Conservation (phyloP, 1,140 invertebrate species). For the Mycetomoellerius zeteki region DNA sequence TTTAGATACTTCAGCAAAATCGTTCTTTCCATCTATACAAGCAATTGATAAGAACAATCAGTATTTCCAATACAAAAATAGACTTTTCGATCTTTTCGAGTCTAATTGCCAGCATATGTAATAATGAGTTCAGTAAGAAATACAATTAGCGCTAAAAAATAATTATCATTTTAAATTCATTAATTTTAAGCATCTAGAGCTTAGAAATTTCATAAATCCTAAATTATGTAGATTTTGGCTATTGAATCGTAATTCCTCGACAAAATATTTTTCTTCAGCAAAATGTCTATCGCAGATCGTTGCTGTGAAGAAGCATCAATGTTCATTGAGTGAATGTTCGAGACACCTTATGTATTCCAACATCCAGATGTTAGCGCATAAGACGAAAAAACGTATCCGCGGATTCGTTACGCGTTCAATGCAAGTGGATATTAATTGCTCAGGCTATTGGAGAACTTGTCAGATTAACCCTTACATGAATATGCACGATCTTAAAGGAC, state of each 20-base stretch:
- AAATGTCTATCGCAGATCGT: background rate
- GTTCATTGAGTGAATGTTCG: background rate
- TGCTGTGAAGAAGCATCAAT: background rate
- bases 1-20: too few relatives aligned
- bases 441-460: slow-evolving; percentile 43
- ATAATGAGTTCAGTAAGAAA: background rate
- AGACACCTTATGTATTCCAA: slow-evolving; percentile 23
- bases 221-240: background rate
- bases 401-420: slow-evolving; percentile 49
- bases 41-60: background rate
- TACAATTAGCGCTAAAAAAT: background rate
- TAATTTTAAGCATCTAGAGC: background rate
- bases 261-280: background rate
- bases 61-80: background rate
- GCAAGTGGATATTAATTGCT: slow-evolving; percentile 60
- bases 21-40: too few relatives aligned
- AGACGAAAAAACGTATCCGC: slow-evolving; percentile 18
- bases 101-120: background rate
- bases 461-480: slow-evolving; percentile 51
- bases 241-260: background rate
- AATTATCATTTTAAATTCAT: background rate
- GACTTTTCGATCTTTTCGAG: background rate
- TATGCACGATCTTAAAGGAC: slow-evolving; percentile 38
- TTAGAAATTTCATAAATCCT: background rate
- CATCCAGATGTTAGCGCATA: slow-evolving; percentile 33